Base-by-base conservation (phyloP, 2,113 vertebrate species). In the Bambusicola thoracicus region DNA sequence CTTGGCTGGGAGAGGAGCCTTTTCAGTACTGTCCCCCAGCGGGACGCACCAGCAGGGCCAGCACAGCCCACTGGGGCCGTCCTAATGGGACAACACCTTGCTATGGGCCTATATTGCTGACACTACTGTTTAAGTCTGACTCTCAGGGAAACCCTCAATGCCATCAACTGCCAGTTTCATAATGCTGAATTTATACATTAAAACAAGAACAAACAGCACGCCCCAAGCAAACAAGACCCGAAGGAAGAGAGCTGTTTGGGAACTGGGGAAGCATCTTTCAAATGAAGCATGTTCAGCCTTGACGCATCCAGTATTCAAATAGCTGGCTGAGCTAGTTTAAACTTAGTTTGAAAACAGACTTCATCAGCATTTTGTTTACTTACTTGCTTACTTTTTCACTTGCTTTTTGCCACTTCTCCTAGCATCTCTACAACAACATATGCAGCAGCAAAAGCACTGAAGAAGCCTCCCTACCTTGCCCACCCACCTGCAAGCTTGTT, bases 291-390 rank as follows among this genome's bases (percentile, higher is more conserved):
- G 75, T 87, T 65, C 48, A 72, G 61, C 56, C 51, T 89, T 89
- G 79, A 91, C 68, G 78, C 34, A 81, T 92, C 76, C 79, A 83
- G 66, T 65, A 94, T 78, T 91, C 79, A 81, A 90, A 94, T 18
- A 94, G 89, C 87, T 91, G 56, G 65, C 61, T 86, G 87, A 92
- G 79, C 87, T 85, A 86, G 68, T 83, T 89, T 91, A 91, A 93
- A 83, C 59, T 89, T 67, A 65, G 85, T 90, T 92, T 88, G 72
- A 61, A 88, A 94, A 85, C 43, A 92, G 55, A 61, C 27, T 51
- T 73, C 40, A 86, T 90, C 79, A 95, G 94, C 93, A 94, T 55
- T 91, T 83, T 89, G 81, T 6, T 90, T 90, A 30, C 70, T 81
- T 65, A 8, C 56, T 91, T 85, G 25, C 24, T 89, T 94, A n/a